A percentile compares a stretch with the other conserved stretches of the same genome.
phyloP scores from a whole-genome alignment of 2,888 invertebrate genomes.

The Parapristionchus giblindavisi region DNA sequence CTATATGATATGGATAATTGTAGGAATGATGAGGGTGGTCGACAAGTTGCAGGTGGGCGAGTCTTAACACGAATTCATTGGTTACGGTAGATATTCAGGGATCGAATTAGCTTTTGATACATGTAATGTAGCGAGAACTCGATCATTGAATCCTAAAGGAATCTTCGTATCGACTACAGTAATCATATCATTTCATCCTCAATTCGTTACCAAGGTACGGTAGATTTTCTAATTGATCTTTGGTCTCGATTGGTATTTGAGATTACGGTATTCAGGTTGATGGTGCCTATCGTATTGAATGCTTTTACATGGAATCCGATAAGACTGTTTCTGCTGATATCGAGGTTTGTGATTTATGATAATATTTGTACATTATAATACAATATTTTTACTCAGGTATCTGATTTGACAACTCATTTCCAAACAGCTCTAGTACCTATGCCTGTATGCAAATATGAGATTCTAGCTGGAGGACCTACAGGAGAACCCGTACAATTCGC shows the following conservation, averaged over 20 bases:
- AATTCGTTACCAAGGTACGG: slow-evolving; percentile 67
- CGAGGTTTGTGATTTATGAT: slow-evolving; percentile 45
- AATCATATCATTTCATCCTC: slow-evolving; percentile 69
- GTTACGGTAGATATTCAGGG: slow-evolving; percentile 48
- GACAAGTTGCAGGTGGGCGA: slow-evolving; percentile 27
- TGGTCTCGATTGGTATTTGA: background rate
- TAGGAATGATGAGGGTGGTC: slow-evolving; percentile 34
- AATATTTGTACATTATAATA: background rate
- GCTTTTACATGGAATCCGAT: slow-evolving; percentile 69
- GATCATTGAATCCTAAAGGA: slow-evolving; percentile 68
- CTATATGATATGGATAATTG: slow-evolving; percentile 31
- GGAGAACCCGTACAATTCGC: slow-evolving; percentile 68
- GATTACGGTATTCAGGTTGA: slow-evolving; percentile 40
- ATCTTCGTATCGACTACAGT: slow-evolving; percentile 69
- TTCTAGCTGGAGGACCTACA: slow-evolving; percentile 67
- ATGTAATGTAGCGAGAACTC: slow-evolving; percentile 67
- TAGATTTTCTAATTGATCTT: no score
- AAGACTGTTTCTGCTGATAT: slow-evolving; percentile 63
- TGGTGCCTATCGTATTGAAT: slow-evolving; percentile 65
- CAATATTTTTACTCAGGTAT: no score
- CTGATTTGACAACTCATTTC: slow-evolving; percentile 68
- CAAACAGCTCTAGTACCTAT: slow-evolving; percentile 66
- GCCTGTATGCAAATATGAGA: slow-evolving; percentile 69
- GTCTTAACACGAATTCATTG: background rate
- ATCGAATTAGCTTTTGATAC: slow-evolving; percentile 69